Evolutionary conservation across 2,888 invertebrate species (phyloP), one percentile per base, ranked within the genome.

Genomic region (Hemistola chrysoprasaria): DNA sequence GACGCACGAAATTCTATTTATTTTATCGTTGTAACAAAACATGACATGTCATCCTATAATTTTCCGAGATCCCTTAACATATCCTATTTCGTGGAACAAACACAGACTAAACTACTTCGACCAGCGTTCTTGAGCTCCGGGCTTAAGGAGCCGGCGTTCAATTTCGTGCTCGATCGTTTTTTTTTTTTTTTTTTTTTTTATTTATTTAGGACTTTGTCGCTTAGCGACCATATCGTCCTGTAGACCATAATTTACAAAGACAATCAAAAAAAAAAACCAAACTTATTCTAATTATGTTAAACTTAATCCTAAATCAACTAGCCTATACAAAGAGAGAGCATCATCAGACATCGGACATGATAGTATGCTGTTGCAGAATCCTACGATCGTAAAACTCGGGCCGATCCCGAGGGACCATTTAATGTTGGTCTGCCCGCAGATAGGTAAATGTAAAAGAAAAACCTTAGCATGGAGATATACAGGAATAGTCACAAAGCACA

Each of bases 11-110:
- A 44, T 44, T 52, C 41, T 50, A 53, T 53, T 56, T 56, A 53
- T 47, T 56, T 56, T 53, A 56, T 56, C 49, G 47, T 43, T 32
- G 42, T 50, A 53, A 53, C 50, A 38, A 49, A 52, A 55, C 53
- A 53, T 53, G 50, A 56, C 56, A 56, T 53, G 53, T 53, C 56
- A 56, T 56, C 50, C 50, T 53, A 50, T 56, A 53, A 56, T 56
- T 56, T 56, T 47, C 49, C 31, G 45, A 49, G 50, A 49, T 56
- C 53, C 53, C 50, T 36, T 36, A 45, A 36, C 48, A 53, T 49
- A 51, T 49, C 49, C 53, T 47, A 41, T 41, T 47, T 40, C 40
- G 41, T 44, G 38, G 30, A 47, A 16, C 46, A 49, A 47, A 53
- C 53, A 39, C 27, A 47, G 48, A 40, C 43, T 39, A 38, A 49